Conservation (phyloP, 2,888 invertebrate species). For the Amaurobius ferox region DNA sequence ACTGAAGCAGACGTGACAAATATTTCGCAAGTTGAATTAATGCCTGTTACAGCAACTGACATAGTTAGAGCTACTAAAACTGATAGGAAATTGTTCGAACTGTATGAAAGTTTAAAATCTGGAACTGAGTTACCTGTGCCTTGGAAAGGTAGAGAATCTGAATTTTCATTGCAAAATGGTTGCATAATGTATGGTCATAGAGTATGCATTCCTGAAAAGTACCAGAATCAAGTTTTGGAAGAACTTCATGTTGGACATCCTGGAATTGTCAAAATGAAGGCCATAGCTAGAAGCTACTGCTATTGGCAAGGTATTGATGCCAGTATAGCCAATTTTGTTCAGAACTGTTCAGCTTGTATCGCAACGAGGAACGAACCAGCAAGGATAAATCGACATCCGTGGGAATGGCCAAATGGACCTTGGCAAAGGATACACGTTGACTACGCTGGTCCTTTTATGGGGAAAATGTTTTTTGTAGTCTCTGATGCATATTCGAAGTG, state of each 20-base stretch:
- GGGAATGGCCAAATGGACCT: too few relatives aligned
- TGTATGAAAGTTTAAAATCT: slow-evolving; percentile 49
- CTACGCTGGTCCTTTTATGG: too few relatives aligned
- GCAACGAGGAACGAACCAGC: slow-evolving; percentile 49
- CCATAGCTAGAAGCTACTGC: slow-evolving; percentile 41
- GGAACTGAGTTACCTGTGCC: slow-evolving; percentile 46
- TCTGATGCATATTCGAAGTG: too few relatives aligned
- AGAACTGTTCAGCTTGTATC: slow-evolving; percentile 49
- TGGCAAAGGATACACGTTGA: too few relatives aligned
- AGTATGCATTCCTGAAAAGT: slow-evolving; percentile 51
- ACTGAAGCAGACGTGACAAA: slow-evolving; percentile 53
- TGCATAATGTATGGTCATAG: slow-evolving; percentile 53
- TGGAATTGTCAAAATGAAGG: slow-evolving; percentile 47
- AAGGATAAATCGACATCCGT: slow-evolving; percentile 53
- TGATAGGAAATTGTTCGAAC: slow-evolving; percentile 54
- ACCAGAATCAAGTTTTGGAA: slow-evolving; percentile 32
- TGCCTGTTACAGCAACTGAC: slow-evolving; percentile 52
- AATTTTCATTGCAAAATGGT: slow-evolving; percentile 53
- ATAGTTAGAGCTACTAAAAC: slow-evolving; percentile 50
- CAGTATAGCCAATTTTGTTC: slow-evolving; percentile 44
- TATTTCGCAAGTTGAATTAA: slow-evolving; percentile 50
- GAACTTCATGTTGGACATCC: slow-evolving; percentile 47
- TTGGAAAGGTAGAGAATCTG: slow-evolving; percentile 50
- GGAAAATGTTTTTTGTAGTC: too few relatives aligned
- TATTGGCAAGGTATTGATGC: slow-evolving; percentile 45